phyloP scores from a whole-genome alignment of 2,113 vertebrate genomes.

The Eulemur rufifrons region DNA sequence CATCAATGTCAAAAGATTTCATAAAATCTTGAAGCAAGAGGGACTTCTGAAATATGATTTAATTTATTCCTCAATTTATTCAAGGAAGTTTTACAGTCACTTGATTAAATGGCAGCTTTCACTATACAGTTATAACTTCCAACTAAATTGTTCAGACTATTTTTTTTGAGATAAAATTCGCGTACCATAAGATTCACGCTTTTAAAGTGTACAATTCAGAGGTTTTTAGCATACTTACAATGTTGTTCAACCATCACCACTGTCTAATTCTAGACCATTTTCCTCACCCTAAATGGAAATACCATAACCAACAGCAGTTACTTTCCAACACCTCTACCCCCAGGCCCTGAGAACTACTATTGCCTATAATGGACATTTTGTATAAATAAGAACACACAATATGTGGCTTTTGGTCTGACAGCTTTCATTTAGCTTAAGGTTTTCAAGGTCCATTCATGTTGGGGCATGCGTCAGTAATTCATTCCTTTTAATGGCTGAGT shows the following conservation, averaged over 20 bases:
- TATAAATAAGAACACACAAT: neutral
- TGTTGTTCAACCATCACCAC: neutral
- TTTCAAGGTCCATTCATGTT: neutral
- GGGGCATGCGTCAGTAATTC: neutral
- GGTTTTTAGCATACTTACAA: neutral
- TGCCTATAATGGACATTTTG: neutral
- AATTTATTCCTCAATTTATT: neutral
- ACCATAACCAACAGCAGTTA: neutral
- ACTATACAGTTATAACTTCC: neutral
- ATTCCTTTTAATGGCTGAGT: neutral
- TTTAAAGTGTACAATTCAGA: neutral
- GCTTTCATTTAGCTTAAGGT: neutral
- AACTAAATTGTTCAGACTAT: neutral
- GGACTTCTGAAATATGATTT: neutral
- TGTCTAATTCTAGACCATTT: neutral
- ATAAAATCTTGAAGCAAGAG: neutral
- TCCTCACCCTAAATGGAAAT: neutral
- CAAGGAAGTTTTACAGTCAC: neutral
- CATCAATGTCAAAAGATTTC: neutral
- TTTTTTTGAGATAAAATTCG: neutral
- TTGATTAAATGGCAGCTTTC: neutral
- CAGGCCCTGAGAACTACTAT: neutral
- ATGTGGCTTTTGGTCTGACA: neutral
- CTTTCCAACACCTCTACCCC: neutral
- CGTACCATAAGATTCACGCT: neutral